A percentile compares a stretch with the other conserved stretches of the same genome.
phyloP scores from a whole-genome alignment of 2,113 vertebrate species.

The Ptilorrhoa leucosticta region DNA sequence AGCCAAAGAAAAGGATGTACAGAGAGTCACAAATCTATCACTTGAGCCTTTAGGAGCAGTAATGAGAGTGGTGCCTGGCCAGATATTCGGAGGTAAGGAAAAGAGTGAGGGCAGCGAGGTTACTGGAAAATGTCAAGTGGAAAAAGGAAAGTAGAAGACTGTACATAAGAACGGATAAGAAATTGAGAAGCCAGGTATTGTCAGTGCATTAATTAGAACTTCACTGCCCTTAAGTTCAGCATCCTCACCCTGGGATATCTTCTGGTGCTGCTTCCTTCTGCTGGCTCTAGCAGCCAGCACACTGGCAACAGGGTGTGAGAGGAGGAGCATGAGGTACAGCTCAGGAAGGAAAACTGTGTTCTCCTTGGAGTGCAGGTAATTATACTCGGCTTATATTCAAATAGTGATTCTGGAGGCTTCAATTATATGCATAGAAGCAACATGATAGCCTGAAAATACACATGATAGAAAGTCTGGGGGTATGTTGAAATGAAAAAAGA shows the following conservation, averaged over 20 bases:
- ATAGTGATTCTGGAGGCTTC: not conserved
- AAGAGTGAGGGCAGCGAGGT: not conserved
- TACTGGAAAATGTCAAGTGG: not conserved
- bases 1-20: not conserved
- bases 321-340: not conserved
- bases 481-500: not conserved
- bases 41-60: not conserved
- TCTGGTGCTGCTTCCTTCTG: not conserved
- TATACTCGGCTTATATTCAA: not conserved
- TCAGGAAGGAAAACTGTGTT: not conserved
- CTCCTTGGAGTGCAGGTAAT: not conserved
- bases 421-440: not conserved
- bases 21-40: not conserved
- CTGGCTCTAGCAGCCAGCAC: not conserved
- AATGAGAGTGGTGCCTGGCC: not conserved
- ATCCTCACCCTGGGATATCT: not conserved
- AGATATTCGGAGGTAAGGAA: not conserved
- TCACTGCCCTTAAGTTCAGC: not conserved
- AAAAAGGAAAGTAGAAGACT: not conserved
- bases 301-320: not conserved
- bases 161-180: not conserved
- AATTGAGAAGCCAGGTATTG: not conserved
- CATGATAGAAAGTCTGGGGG: not conserved
- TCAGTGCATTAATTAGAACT: not conserved
- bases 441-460: not conserved